These are phyloP conservation scores for Trididemnum miniatum DNA, from an alignment of 23 tunicate species.

Conservation along the genomic window DNA sequence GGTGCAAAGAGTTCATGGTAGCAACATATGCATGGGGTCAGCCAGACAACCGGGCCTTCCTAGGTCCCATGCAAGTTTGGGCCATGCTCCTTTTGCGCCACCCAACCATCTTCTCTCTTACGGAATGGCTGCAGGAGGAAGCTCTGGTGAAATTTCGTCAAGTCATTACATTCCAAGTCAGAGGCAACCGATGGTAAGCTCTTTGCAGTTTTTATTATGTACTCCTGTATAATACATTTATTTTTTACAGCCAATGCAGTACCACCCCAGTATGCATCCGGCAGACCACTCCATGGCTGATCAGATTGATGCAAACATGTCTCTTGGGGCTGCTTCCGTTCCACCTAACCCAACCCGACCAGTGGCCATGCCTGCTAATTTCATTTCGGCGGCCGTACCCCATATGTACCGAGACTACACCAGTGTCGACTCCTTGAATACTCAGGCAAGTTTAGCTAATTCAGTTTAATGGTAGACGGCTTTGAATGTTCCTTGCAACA, in stretches of 20 bases:
- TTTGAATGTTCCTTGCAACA: too few relatives aligned
- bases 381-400: conserved; percentile 28
- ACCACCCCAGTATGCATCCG: conserved; percentile 23
- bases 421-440: conserved; percentile 13
- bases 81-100: conserved; percentile 35
- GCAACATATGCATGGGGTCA: conserved; percentile 4
- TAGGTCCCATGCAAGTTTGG: conserved; percentile 31
- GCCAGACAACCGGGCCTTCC: conserved; percentile 37
- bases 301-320: background rate
- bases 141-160: conserved; percentile 11
- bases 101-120: conserved; percentile 35
- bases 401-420: conserved; percentile 35
- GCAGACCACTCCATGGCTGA: conserved; percentile 15
- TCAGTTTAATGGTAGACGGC: too few relatives aligned
- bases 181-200: conserved; percentile 21
- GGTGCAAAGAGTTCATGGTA: conserved; percentile 5
- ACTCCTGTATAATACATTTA: background rate
- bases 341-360: conserved; percentile 20
- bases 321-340: background rate
- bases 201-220: background rate
- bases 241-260: conserved; percentile 40
- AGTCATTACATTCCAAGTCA: conserved; percentile 33
- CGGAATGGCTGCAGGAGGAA: conserved; percentile 30
- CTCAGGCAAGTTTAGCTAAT: conserved; percentile 40
- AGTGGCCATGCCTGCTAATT: conserved; percentile 46